These are phyloP conservation scores for Rhinatrema bivittatum DNA, from an alignment of 2,797 vertebrate species.

Conservation along the genomic window DNA sequence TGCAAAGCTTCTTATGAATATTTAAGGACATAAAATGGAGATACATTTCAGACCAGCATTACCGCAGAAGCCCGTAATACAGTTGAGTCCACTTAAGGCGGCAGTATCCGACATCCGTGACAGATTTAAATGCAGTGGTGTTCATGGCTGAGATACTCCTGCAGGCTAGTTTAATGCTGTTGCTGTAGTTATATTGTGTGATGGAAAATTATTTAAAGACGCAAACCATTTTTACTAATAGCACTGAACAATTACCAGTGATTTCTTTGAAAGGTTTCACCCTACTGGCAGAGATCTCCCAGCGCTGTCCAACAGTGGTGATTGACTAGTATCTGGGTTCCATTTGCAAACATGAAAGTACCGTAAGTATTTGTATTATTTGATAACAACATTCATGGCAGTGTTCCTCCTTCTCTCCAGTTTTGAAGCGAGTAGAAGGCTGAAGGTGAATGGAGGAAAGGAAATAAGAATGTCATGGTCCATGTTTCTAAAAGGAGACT, in stretches of 20 bases:
- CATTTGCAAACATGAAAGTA: no score
- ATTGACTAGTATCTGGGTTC: no score
- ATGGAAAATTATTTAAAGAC: constrained; percentile 15
- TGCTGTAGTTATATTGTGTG: constrained; percentile 11
- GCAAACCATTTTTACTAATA: constrained; percentile 1
- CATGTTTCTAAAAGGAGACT: no score
- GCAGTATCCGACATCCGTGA: constrained; percentile 49
- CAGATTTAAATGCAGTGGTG: constrained; percentile 59
- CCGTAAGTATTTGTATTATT: no score
- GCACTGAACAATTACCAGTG: no score
- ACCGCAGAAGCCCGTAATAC: constrained; percentile 61
- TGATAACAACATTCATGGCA: no score
- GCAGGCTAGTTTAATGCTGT: constrained; percentile 16
- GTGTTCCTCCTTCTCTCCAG: no score
- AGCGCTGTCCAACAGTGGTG: no score
- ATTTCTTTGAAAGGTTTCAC: neutral
- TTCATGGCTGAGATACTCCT: constrained; percentile 30
- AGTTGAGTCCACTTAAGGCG: constrained; percentile 65
- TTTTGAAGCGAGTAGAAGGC: no score
- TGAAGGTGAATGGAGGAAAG: no score
- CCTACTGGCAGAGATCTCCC: neutral
- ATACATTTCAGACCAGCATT: constrained; percentile 58
- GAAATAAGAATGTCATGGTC: no score
- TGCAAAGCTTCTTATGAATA: constrained; percentile 99
- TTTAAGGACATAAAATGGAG: constrained; percentile 96